Base-by-base conservation (phyloP, 2,113 vertebrate species). In the Chelonoidis abingdonii region DNA sequence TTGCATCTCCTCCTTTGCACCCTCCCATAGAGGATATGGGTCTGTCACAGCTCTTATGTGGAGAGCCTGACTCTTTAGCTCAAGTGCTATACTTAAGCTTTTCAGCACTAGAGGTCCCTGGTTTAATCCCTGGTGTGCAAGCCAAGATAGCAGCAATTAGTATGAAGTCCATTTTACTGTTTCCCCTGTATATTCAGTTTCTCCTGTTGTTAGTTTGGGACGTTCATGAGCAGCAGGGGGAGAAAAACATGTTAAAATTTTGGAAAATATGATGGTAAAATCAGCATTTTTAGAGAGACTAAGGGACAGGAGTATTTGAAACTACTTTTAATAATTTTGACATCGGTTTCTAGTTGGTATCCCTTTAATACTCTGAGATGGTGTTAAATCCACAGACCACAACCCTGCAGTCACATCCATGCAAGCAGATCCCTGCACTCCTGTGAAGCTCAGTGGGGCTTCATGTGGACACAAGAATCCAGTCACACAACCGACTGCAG, bases 351-450 rank as follows among this genome's bases (percentile, higher is more conserved):
- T 57, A 25, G 47, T 1, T 78, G 72, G 3, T 90, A 59, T 92
- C 93, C 91, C 29, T 47, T 88, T 25, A 54, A 80, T 96, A 91
- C 87, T 86, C 54, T 75, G 79, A 91, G 93, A 7, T 53, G 94
- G 11, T 57, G 6, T 88, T 0, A 50, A 62, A 84, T 27, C 12
- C 27, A 5, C 7, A 35, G 44, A 62, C 87, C 83, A 16, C 79
- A 79, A 56, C 52, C 14, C 56, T 65, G 59, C 65, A 17, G 1
- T 21, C 54, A 44, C 65, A 80, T 49, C 89, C 35, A 25, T 49
- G 84, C 21, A 92, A 91, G 84, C 13, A 8, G 44, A 88, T 56
- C 56, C 92, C 91, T 84, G 8, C 88, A 90, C 87, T 86, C 0
- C 0, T 78, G 27, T 82, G 92, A 80, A 89, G 92, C 13, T 59